Percentiles rank a stretch among this genome's conserved stretches.
Conservation (phyloP, 2,888 invertebrate genomes). For the Cosmopolites sordidus region DNA sequence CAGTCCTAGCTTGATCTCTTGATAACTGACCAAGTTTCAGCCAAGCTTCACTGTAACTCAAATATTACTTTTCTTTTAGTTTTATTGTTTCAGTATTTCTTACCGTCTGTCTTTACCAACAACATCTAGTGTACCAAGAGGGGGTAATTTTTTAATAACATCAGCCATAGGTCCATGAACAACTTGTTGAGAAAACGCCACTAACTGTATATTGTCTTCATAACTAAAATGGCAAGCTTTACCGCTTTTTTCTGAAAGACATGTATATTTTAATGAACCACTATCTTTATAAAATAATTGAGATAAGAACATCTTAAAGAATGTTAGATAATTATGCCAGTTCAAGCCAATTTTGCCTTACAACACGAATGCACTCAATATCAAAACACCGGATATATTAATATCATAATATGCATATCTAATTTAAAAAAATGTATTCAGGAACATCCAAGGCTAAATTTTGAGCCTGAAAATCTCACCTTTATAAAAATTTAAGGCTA, state of each 20-base stretch:
- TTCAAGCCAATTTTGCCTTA: no score
- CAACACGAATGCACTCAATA: no score
- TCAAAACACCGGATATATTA: no score
- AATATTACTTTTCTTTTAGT: background rate
- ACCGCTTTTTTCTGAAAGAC: constrained; percentile 83
- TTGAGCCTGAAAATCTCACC: constrained; percentile 55
- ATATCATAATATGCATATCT: no score
- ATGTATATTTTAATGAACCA: no score
- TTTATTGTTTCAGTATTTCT: background rate
- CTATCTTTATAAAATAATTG: no score
- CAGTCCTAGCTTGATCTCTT: constrained; percentile 83
- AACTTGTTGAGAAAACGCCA: constrained; percentile 90
- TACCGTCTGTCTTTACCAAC: constrained; percentile 84
- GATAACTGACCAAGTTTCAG: constrained; percentile 82
- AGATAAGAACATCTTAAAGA: no score
- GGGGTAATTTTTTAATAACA: constrained; percentile 63
- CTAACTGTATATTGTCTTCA: constrained; percentile 85
- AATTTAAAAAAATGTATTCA: no score
- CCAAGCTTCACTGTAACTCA: constrained; percentile 68
- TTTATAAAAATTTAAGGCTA: constrained; percentile 89
- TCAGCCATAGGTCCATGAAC: constrained; percentile 76
- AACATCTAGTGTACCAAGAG: constrained; percentile 89
- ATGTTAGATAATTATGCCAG: no score
- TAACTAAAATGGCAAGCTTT: constrained; percentile 93
- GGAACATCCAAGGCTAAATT: no score